Evolutionary conservation across 1,140 invertebrate species (phyloP), one percentile per base, ranked within the genome.

Genomic region (Pteromalus puparum): DNA sequence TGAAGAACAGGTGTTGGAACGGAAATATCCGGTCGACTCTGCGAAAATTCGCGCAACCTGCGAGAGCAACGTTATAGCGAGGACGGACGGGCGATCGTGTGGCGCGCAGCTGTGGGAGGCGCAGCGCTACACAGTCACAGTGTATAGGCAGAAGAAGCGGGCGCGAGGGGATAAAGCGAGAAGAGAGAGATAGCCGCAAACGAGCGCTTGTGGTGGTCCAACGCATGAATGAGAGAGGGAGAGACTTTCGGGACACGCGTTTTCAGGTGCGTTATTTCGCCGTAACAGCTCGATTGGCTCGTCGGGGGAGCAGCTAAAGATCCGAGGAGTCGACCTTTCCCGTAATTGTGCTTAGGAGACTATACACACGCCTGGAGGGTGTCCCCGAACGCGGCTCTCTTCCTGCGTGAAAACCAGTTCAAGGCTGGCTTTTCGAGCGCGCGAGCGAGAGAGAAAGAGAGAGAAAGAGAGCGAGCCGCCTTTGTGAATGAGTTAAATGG

Each of bases 401-500:
- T 70, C 38, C 75, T 68, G 79, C 42, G 81, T 48, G 79, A 70
- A 85, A 81, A 85, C 78, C 78, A 85, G 79, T 81, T 85, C 83
- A 85, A 85, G 87, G 85, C 80, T 82, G 81, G 28, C 70, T 76
- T 85, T 81, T 72, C 61, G 76, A 72, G 76, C 15, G 42, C 78
- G 78, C 42, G 78, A 42, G 74, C 6, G 67, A 77, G 65, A 10
- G 38, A 38, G 15, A 46, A 18, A 65, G 24, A 15, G 30, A 21
- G 81, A 15, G 81, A 48, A 76, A 18, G 68, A 48, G 46, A 42
- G 53, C 21, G 72, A 38, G 84, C 21, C 30, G 78, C 28, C 61
- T 85, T 80, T 85, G 78, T 85, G 83, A 81, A 81, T 85, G 83
- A 77, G 79, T 81, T 75, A 79, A 84, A 84, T 84, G 70, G 72